These are phyloP conservation scores for Cheilosia soror DNA, from an alignment of 2,888 invertebrate species.

Conservation along the genomic window DNA sequence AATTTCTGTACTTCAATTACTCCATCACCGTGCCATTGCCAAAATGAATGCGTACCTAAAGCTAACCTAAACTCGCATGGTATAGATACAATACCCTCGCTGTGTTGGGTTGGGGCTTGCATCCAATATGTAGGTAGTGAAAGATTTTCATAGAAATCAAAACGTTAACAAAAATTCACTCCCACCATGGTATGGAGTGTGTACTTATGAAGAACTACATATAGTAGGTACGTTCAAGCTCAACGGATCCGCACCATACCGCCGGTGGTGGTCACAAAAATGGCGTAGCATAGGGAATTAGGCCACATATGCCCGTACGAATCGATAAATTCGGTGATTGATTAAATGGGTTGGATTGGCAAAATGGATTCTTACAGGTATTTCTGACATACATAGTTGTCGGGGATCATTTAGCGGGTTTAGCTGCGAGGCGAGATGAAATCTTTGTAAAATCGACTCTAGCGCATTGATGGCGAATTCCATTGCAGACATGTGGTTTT, in stretches of 20 bases:
- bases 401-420: conserved; percentile 3
- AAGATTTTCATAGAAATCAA: conserved; percentile 51
- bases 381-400: conserved; percentile 15
- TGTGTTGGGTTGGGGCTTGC: neutral
- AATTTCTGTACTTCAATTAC: conserved; percentile 35
- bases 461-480: conserved; percentile 1
- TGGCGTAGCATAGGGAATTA: conserved; percentile 2
- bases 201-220: neutral
- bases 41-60: conserved; percentile 9
- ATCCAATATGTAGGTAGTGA: neutral
- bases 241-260: neutral
- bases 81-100: no score
- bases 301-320: neutral
- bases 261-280: conserved; percentile 4
- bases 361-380: conserved; percentile 16
- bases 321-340: conserved; percentile 42
- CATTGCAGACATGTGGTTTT: conserved; percentile 41
- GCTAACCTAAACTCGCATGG: neutral
- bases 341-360: conserved; percentile 44
- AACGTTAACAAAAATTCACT: conserved; percentile 47
- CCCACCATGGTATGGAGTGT: neutral
- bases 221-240: neutral
- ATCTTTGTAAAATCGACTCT: conserved; percentile 10
- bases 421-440: neutral
- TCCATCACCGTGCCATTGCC: conserved; percentile 16